Base-by-base conservation (phyloP, 2,113 vertebrate genomes). In the Beaufortia kweichowensis region DNA sequence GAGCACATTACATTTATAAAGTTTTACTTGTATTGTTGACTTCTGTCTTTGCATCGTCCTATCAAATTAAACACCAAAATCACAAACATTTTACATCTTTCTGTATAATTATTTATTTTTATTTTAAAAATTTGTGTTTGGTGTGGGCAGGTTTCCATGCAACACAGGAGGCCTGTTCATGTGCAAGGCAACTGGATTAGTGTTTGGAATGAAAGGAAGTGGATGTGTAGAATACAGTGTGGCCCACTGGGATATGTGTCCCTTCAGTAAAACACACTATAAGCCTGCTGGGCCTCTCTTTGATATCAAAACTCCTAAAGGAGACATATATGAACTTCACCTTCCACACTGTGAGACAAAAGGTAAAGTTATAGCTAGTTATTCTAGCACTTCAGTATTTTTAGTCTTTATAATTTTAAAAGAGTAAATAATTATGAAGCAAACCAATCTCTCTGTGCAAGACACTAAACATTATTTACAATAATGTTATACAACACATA, bases 281-380 rank as follows among this genome's bases (percentile, higher is more conserved):
- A 24, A 77, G 43, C 77, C 81, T 56, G 77, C 76, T 63, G 76
- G 76, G n/a, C 76, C 80, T 48, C 41, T 78, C 24, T 81, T 61
- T 28, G 28, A 78, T 23, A 62, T 81, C 56, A 65, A 24, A 15
- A 59, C 64, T 23, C 46, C 55, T 29, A 15, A 19, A 43, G 61
- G 66, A 60, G 46, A 75, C 26, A 33, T 82, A 6, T 59, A 64
- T 61, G 64, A 56, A 41, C 76, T 82, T 35, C 64, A 78, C 6
- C 76, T 82, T 5, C 80, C 76, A 56, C 80, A 82, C 76, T 82
- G 76, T 59, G 80, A 82, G 50, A 63, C 57, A 48, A 56, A 71
- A 0, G 76, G 80, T 82, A 31, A 69, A 39, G 11, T 11, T 4
- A n/a, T 19, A n/a, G 48, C 19, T 50, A 6, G 19, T 50, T 6